phyloP scores from a whole-genome alignment of 2,888 invertebrate species.

The Leucozona laternaria region DNA sequence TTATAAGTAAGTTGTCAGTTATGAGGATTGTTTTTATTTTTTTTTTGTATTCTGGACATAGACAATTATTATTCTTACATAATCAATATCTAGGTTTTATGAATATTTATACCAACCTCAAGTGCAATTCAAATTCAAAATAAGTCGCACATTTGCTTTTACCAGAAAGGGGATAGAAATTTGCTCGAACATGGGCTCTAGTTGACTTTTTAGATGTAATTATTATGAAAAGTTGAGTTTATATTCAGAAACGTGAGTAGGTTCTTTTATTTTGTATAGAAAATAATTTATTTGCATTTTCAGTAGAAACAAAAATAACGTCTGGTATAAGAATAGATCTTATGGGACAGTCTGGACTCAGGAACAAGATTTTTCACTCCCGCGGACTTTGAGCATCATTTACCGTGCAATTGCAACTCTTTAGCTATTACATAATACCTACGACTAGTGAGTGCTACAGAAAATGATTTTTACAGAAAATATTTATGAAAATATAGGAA shows the following conservation, averaged over 20 bases:
- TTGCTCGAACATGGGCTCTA: neutral
- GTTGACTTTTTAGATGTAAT: conserved; percentile 6
- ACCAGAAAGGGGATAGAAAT: neutral
- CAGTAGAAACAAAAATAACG: no score
- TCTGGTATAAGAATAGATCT: no score
- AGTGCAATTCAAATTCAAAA: conserved; percentile 25
- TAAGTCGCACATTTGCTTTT: neutral
- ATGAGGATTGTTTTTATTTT: neutral
- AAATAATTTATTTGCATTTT: neutral
- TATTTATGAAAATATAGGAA: no score
- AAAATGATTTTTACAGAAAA: no score
- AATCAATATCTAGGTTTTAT: conserved; percentile 9
- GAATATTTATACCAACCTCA: conserved; percentile 11
- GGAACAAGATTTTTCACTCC: no score
- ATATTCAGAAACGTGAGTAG: conserved; percentile 9
- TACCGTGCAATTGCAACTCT: no score
- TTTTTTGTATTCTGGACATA: neutral
- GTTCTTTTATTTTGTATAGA: neutral
- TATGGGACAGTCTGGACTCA: no score
- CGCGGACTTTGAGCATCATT: no score
- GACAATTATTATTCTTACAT: conserved; percentile 3
- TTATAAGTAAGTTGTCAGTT: conserved; percentile 23
- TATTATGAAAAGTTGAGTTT: neutral
- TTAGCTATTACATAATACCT: no score
- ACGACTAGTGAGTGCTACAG: no score